Evolutionary conservation across 92 coral and sea anemone genomes (phyloP).

Genomic region (Ricordea florida): DNA sequence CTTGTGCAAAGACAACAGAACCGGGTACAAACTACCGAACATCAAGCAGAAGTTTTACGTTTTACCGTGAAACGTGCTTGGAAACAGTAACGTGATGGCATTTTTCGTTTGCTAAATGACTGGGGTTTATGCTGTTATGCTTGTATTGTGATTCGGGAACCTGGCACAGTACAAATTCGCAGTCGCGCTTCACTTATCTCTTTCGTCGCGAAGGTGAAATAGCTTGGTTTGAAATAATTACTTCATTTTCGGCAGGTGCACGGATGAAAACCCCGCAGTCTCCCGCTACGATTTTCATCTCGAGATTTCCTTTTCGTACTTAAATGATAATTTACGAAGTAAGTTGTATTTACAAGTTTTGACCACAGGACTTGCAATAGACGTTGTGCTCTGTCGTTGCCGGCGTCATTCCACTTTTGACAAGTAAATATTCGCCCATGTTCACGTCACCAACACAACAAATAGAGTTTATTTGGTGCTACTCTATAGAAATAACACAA

Average conservation of each 20-base stretch:
- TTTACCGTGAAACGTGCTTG: too few relatives aligned
- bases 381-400: conserved; percentile 1
- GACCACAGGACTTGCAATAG: conserved; percentile 37
- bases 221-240: conserved; percentile 43
- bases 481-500: background rate
- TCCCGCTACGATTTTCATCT: conserved; percentile 48
- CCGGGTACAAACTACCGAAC: background rate
- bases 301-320: conserved; percentile 30
- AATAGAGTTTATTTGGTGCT: background rate
- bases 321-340: conserved; percentile 24
- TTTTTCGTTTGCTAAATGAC: too few relatives aligned
- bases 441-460: background rate
- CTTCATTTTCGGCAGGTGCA: conserved; percentile 41
- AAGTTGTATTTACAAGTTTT: conserved; percentile 32
- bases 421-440: conserved; percentile 19
- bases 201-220: background rate
- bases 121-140: too few relatives aligned
- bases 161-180: background rate
- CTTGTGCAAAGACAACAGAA: background rate
- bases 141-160: too few relatives aligned
- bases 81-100: too few relatives aligned
- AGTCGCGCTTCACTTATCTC: background rate
- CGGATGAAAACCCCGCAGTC: conserved; percentile 6
- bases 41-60: conserved; percentile 18
- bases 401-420: conserved; percentile 2